Evolutionary conservation across 2,113 vertebrate species (phyloP), one percentile per base, ranked within the genome.

Genomic region (Ellobius talpinus): DNA sequence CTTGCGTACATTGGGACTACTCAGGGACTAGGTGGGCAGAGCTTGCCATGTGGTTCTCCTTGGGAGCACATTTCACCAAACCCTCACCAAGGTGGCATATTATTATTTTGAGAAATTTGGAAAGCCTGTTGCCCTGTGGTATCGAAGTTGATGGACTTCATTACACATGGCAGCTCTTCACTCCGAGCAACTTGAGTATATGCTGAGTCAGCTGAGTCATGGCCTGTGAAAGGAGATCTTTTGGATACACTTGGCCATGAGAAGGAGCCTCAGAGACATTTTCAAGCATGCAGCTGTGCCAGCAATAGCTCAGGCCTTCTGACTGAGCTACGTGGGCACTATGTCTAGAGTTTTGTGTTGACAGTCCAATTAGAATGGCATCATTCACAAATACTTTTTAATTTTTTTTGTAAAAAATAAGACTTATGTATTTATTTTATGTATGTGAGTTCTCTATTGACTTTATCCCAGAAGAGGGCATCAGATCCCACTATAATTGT

Each of bases 141-240:
- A 39, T 47, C 66, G 16, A 39, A 74, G 91, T 88, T 72, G 42
- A 74, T 50, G 36, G 52, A 81, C 92, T 29, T 90, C 42, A 94
- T 91, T 65, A n/a, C 33, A 58, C 50, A 76, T 36, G 63, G 36
- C 84, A 61, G 0, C 52, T 94, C 82, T 65, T 66, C 50, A 58
- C 55, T 58, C n/a, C 10, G n/a, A 88, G 93, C 58, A 72, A 3
- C 55, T 45, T 86, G 73, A 84, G 85, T 81, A 21, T 76, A 9
- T 93, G 84, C 42, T 76, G 92, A 96, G 84, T 85, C 84, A 94
- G 96, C 79, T 47, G 65, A 86, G 31, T 66, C 47, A 26, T 87
- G 84, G 73, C 92, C 61, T 90, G n/a, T 79, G 12, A 93, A 90
- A 91, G 81, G 55, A 89, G 78, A 45, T 72, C 82, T 19, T 5